Percentiles rank a stretch among this genome's conserved stretches.
Conservation (phyloP, 2,888 invertebrate genomes). For the Odontothrips loti region DNA sequence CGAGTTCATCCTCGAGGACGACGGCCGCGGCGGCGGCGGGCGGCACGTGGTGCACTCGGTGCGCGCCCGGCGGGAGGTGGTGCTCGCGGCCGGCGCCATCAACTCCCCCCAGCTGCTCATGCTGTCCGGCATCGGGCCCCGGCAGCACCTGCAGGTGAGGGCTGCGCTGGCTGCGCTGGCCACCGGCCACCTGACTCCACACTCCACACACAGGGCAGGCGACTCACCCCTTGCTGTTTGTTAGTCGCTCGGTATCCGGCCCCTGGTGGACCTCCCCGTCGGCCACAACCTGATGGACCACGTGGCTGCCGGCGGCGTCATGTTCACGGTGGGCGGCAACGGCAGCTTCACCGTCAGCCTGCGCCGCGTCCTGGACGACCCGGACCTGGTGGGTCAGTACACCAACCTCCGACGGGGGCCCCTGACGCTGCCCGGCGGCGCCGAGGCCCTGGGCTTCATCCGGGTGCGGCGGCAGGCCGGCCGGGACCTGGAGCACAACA, state of each 20-base stretch:
- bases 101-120: slow-evolving; percentile 74
- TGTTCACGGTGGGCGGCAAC: slow-evolving; percentile 52
- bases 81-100: slow-evolving; percentile 70
- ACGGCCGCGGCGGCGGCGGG: slow-evolving; percentile 45
- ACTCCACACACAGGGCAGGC: no score
- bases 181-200: no score
- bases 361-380: slow-evolving; percentile 44
- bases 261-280: slow-evolving; percentile 57
- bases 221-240: no score
- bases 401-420: slow-evolving; percentile 54
- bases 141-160: slow-evolving; percentile 52
- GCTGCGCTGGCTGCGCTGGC: no score
- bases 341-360: slow-evolving; percentile 45
- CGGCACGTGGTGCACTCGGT: slow-evolving; percentile 46
- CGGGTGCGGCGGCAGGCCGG: slow-evolving; percentile 56
- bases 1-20: slow-evolving; percentile 54
- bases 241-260: slow-evolving; percentile 48
- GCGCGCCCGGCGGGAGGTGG: slow-evolving; percentile 64
- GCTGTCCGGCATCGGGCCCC: slow-evolving; percentile 72
- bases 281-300: slow-evolving; percentile 69
- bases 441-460: slow-evolving; percentile 62
- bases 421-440: slow-evolving; percentile 60
- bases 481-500: slow-evolving; percentile 40
- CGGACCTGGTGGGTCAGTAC: slow-evolving; percentile 50
- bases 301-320: slow-evolving; percentile 60